Evolutionary conservation across 2,888 invertebrate species (phyloP).

Genomic region (Epistrophe eligans): DNA sequence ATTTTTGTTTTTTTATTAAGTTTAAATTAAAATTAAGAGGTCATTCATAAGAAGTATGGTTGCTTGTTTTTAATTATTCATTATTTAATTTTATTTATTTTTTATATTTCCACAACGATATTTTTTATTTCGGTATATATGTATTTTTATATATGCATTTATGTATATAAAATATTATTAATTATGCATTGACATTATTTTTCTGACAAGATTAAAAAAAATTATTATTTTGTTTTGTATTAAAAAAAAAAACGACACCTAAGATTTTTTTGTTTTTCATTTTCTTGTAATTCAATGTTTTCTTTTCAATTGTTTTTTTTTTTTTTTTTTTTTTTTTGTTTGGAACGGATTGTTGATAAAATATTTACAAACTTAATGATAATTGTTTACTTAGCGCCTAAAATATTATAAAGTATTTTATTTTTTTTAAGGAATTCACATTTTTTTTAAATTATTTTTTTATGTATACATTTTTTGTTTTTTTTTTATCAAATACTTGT

Average conservation of each 20-base stretch:
- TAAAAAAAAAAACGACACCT: conserved; percentile 50
- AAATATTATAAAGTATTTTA: conserved; percentile 37
- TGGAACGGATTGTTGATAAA: conserved; percentile 74
- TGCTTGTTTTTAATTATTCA: conserved; percentile 23
- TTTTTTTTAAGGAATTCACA: conserved; percentile 27
- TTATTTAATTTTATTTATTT: not conserved
- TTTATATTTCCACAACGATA: conserved; percentile 52
- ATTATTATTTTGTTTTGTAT: not conserved
- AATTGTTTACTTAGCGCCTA: conserved; percentile 61
- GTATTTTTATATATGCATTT: not conserved
- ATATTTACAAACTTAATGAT: conserved; percentile 71
- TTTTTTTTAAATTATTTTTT: conserved; percentile 33
- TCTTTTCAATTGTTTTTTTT: conserved; percentile 13
- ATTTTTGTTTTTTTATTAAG: conserved; percentile 14
- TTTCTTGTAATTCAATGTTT: conserved; percentile 28
- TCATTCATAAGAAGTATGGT: conserved; percentile 57
- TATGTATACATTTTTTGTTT: conserved; percentile 1
- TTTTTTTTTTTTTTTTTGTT: conserved; percentile 33
- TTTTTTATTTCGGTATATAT: conserved; percentile 34
- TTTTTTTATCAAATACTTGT: conserved; percentile 54
- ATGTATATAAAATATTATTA: conserved; percentile 29
- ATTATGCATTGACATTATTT: conserved; percentile 49
- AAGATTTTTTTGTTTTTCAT: conserved; percentile 38
- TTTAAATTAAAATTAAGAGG: conserved; percentile 44
- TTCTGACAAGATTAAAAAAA: conserved; percentile 53